phyloP scores from a whole-genome alignment of 2,888 invertebrate genomes.

The Tachina lurida region DNA sequence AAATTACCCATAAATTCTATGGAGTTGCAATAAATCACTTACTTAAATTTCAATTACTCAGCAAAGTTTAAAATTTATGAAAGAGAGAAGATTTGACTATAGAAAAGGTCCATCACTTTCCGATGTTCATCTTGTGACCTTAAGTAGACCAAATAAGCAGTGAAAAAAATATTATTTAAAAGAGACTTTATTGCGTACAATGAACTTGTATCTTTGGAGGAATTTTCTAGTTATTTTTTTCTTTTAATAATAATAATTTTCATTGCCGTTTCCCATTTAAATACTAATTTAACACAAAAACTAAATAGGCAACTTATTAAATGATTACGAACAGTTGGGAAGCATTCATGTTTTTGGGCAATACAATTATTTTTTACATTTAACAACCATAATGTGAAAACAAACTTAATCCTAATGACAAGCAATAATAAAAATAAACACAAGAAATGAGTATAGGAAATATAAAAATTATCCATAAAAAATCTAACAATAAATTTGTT shows the following conservation, averaged over 20 bases:
- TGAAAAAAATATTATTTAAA: no score
- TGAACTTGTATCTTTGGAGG: no score
- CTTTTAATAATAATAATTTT: not conserved
- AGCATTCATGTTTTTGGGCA: constrained; percentile 23
- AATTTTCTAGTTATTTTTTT: not conserved
- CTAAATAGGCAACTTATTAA: not conserved
- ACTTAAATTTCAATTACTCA: no score
- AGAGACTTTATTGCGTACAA: no score
- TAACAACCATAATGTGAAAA: constrained; percentile 8
- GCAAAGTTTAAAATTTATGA: no score
- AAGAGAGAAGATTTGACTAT: no score
- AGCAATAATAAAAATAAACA: not conserved
- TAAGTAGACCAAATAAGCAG: no score
- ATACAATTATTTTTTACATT: constrained; percentile 41
- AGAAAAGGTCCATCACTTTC: no score
- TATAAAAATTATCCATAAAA: not conserved
- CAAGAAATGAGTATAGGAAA: not conserved
- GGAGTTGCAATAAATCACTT: no score
- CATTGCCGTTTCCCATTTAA: no score
- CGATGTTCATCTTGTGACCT: no score
- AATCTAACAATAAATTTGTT: constrained; percentile 41
- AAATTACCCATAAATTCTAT: no score
- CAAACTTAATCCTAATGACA: not conserved
- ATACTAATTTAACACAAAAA: not conserved
- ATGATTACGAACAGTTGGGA: constrained; percentile 21